Conservation (phyloP, 2,888 invertebrate species). For the Nemapogon koenigi region DNA sequence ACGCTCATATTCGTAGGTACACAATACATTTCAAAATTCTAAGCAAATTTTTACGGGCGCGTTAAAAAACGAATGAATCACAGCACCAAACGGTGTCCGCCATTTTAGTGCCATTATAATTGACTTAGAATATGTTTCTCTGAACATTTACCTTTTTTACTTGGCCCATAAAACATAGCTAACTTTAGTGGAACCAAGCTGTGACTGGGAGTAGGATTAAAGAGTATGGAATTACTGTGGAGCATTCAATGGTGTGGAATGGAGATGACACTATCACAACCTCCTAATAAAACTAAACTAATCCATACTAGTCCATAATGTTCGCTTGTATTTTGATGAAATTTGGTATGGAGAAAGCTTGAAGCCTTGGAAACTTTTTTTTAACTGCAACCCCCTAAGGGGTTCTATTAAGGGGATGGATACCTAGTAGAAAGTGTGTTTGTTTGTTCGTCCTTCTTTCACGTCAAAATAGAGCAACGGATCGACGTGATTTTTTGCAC, state of each 20-base stretch:
- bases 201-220: not conserved
- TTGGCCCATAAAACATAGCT: not conserved
- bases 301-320: too few relatives aligned
- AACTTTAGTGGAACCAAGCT: not conserved
- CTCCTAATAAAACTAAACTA: too few relatives aligned
- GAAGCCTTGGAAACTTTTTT: too few relatives aligned
- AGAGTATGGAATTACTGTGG: not conserved
- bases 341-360: too few relatives aligned
- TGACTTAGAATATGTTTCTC: constrained; percentile 40
- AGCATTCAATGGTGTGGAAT: not conserved
- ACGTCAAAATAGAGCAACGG: too few relatives aligned
- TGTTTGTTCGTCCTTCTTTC: too few relatives aligned
- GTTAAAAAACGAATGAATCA: constrained; percentile 5
- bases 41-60: not conserved
- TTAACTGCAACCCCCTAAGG: too few relatives aligned
- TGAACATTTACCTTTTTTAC: constrained; percentile 2
- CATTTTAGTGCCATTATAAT: constrained; percentile 44
- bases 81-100: constrained; percentile 19
- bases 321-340: too few relatives aligned
- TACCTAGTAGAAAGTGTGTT: too few relatives aligned
- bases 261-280: too few relatives aligned
- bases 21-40: not conserved
- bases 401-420: too few relatives aligned
- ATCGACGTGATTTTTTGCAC: too few relatives aligned
- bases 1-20: not conserved